phyloP scores from a whole-genome alignment of 2,113 vertebrate species.

The Origma solitaria region DNA sequence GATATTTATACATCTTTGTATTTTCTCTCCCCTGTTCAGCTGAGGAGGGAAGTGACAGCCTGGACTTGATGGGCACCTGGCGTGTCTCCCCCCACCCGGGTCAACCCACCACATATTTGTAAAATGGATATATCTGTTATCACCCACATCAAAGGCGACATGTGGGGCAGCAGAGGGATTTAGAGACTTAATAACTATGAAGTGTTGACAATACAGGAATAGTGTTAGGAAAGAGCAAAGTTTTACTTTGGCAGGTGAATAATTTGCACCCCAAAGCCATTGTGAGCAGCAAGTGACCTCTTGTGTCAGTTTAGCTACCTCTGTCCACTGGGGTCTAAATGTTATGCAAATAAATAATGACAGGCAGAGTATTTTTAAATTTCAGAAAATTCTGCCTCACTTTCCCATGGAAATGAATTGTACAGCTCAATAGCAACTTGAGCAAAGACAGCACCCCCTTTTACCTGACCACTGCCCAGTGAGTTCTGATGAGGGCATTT shows the following conservation, averaged over 20 bases:
- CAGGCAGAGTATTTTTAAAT: neutral
- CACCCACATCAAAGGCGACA: neutral
- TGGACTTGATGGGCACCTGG: neutral
- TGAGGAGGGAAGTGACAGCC: neutral
- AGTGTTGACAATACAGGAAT: neutral
- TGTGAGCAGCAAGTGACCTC: neutral
- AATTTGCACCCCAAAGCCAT: neutral
- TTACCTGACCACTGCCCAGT: neutral
- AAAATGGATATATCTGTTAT: neutral
- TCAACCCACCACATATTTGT: neutral
- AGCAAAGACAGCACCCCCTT: neutral
- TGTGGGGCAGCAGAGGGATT: neutral
- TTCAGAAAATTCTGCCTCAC: neutral
- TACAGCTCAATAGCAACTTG: neutral
- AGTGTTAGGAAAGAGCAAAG: neutral
- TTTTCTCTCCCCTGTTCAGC: neutral
- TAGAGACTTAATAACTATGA: neutral
- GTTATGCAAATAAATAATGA: neutral
- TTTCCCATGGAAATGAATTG: neutral
- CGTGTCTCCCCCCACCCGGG: neutral
- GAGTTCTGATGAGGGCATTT: neutral
- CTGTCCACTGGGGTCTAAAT: neutral
- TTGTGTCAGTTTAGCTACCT: neutral
- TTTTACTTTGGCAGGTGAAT: slow-evolving; percentile 1
- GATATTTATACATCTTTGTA: too few species aligned